Evolutionary conservation across 2,113 vertebrate genomes (phyloP).

Genomic region (Tyrannus savana): DNA sequence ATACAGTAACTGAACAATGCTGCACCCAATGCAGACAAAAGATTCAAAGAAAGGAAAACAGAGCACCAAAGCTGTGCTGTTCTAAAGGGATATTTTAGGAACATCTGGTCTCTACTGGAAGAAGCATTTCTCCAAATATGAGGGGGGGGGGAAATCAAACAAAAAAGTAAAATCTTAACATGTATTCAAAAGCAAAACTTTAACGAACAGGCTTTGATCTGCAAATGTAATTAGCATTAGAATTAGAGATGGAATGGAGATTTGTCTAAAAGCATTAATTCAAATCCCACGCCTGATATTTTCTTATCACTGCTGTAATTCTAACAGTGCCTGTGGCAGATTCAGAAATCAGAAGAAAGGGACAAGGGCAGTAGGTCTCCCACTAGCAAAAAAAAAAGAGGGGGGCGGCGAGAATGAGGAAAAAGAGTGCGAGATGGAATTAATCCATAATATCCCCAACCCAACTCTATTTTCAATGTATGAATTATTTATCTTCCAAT

Average conservation of each 20-base stretch:
- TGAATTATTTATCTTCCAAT: conserved; percentile 66
- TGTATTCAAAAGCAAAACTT: conserved; percentile 77
- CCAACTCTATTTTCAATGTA: conserved; percentile 28
- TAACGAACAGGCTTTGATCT: conserved; percentile 76
- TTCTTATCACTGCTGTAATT: conserved; percentile 73
- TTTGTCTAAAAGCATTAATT: conserved; percentile 82
- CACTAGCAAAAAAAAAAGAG: neutral
- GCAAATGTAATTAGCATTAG: conserved; percentile 81
- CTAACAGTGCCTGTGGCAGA: conserved; percentile 69
- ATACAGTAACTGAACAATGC: conserved; percentile 31
- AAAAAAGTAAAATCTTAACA: conserved; percentile 68
- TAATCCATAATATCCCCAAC: conserved; percentile 56
- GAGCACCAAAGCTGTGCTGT: neutral
- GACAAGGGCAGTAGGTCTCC: conserved; percentile 52
- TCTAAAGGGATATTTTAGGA: conserved; percentile 6
- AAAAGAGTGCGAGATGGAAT: conserved; percentile 6
- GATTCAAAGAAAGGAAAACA: neutral
- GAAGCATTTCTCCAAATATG: conserved; percentile 19
- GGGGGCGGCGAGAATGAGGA: neutral
- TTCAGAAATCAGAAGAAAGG: conserved; percentile 67
- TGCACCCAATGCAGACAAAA: neutral
- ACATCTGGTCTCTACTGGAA: neutral
- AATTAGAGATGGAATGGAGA: conserved; percentile 79
- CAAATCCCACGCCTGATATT: conserved; percentile 78
- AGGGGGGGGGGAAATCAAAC: neutral